phyloP scores from a whole-genome alignment of 2,888 invertebrate species.

The Abrostola triplasia region DNA sequence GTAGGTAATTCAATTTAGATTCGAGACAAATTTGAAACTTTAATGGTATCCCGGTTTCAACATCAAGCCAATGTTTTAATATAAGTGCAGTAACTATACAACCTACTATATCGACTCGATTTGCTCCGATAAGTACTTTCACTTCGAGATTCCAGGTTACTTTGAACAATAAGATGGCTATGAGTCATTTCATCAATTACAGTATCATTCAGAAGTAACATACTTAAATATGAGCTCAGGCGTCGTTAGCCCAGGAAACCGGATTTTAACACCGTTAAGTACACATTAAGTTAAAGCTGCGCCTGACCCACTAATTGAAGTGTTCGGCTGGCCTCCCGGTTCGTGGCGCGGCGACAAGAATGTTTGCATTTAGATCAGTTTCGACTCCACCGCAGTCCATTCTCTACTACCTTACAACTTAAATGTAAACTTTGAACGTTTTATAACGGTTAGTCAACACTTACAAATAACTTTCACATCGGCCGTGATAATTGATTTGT shows the following conservation, averaged over 20 bases:
- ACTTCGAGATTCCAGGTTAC: conserved; percentile 69
- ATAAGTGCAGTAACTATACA: conserved; percentile 17
- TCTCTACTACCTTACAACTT: conserved; percentile 60
- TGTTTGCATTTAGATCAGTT: conserved; percentile 76
- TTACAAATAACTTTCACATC: conserved; percentile 61
- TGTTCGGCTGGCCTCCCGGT: conserved; percentile 48
- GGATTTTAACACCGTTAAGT: conserved; percentile 81
- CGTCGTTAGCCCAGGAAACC: conserved; percentile 67
- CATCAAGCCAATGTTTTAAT: conserved; percentile 51
- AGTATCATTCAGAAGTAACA: conserved; percentile 53
- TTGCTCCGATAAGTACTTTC: conserved; percentile 70
- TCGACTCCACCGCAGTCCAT: conserved; percentile 59
- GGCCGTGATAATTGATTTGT: conserved; percentile 54
- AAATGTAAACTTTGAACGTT: conserved; percentile 59
- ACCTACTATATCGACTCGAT: conserved; percentile 52
- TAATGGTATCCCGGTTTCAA: conserved; percentile 28
- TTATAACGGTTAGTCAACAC: conserved; percentile 63
- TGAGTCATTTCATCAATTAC: conserved; percentile 61
- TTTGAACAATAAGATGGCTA: conserved; percentile 58
- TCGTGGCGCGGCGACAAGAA: conserved; percentile 44
- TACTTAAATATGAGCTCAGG: conserved; percentile 57
- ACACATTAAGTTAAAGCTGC: conserved; percentile 70
- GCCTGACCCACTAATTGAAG: conserved; percentile 79
- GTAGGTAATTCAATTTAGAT: too few species aligned
- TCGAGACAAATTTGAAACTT: not conserved